Percentiles rank a stretch among this genome's conserved stretches.
phyloP scores from a whole-genome alignment of 2,888 invertebrate species.

The Stratiomys singularior region DNA sequence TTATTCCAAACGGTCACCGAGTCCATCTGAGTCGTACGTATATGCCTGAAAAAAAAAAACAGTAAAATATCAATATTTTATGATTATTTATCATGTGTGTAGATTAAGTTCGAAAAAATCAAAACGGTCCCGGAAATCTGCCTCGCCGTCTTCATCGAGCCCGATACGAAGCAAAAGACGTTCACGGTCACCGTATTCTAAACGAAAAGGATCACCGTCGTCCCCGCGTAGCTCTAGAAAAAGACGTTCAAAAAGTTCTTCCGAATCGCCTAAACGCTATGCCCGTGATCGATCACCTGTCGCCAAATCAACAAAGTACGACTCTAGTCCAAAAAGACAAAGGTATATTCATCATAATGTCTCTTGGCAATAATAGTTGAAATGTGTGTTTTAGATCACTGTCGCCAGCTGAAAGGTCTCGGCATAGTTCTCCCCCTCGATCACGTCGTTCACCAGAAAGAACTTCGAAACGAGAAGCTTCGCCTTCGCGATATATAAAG shows the following conservation, averaged over 20 bases:
- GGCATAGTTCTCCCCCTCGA: constrained; percentile 48
- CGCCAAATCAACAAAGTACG: constrained; percentile 58
- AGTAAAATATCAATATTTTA: constrained; percentile 36
- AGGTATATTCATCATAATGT: constrained; percentile 45
- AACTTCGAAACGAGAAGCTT: constrained; percentile 57
- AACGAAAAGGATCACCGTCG: constrained; percentile 62
- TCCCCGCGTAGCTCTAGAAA: constrained; percentile 58
- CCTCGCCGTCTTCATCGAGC: constrained; percentile 58
- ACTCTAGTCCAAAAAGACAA: constrained; percentile 56
- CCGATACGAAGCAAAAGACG: constrained; percentile 64
- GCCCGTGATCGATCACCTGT: constrained; percentile 55
- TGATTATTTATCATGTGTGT: neutral
- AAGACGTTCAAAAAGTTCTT: constrained; percentile 58
- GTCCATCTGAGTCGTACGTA: constrained; percentile 55
- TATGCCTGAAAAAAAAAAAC: neutral
- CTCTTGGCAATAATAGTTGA: neutral
- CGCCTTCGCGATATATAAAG: constrained; percentile 60
- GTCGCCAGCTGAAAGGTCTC: constrained; percentile 39
- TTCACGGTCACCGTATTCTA: constrained; percentile 66
- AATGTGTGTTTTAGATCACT: constrained; percentile 38
- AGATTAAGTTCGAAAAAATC: constrained; percentile 55
- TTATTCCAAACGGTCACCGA: constrained; percentile 54
- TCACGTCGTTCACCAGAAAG: constrained; percentile 55
- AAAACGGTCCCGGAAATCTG: constrained; percentile 56
- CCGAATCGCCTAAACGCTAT: constrained; percentile 60